phyloP scores from a whole-genome alignment of 2,888 invertebrate species.

The Alloscopus bannaensis region DNA sequence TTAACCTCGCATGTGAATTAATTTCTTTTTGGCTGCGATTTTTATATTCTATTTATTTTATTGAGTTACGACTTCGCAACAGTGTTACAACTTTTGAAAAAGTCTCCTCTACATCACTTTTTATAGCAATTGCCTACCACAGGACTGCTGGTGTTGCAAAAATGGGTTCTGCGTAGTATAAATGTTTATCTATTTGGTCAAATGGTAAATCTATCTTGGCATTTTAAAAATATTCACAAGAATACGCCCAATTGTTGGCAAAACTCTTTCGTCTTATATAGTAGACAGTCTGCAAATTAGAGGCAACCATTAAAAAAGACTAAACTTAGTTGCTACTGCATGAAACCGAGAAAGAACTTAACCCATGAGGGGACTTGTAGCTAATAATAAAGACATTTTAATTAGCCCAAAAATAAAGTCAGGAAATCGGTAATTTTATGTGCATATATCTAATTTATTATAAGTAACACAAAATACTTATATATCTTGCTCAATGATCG shows the following conservation, averaged over 20 bases:
- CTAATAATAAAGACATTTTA: background rate
- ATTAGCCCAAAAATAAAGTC: background rate
- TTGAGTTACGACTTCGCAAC: background rate
- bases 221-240: background rate
- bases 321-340: background rate
- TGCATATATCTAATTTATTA: too few relatives aligned
- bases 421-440: too few relatives aligned
- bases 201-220: background rate
- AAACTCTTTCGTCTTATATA: too few relatives aligned
- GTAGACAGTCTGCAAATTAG: too few relatives aligned
- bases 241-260: slow-evolving; percentile 8
- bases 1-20: background rate
- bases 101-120: background rate
- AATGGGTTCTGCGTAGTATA: background rate
- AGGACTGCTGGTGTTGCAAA: background rate
- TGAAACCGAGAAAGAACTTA: background rate
- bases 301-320: background rate
- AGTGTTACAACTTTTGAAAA: background rate
- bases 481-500: too few relatives aligned
- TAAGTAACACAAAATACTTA: too few relatives aligned
- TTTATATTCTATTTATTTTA: slow-evolving; percentile 8
- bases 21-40: background rate
- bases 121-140: background rate
- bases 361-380: background rate
- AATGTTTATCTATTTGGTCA: background rate